These are phyloP conservation scores for Atlantisia rogersi DNA, from an alignment of 2,113 vertebrate species.

Conservation along the genomic window DNA sequence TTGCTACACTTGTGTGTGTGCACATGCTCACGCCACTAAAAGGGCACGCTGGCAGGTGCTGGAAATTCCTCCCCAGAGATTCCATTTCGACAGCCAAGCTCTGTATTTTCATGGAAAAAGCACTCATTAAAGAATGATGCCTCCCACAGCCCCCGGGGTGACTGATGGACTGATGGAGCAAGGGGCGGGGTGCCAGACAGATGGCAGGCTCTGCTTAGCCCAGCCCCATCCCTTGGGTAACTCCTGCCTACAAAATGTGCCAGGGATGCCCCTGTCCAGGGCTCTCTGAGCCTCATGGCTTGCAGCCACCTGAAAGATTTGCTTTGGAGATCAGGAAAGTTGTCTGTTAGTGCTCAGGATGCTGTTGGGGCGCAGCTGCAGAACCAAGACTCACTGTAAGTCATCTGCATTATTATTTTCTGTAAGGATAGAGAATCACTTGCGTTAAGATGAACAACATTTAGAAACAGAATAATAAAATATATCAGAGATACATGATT, in stretches of 20 bases:
- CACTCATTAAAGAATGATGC: neutral
- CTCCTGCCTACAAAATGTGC: neutral
- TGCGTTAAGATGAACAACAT: neutral
- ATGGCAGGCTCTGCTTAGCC: neutral
- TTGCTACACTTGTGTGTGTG: accelerated
- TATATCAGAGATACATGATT: slow-evolving; percentile 14
- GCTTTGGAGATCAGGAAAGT: neutral
- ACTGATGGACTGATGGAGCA: accelerated
- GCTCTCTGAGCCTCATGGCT: neutral
- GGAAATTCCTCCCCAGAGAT: neutral
- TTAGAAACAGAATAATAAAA: slow-evolving; percentile 41
- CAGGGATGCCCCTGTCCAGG: neutral
- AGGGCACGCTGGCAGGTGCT: neutral
- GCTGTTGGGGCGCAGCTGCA: neutral
- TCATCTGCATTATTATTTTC: neutral
- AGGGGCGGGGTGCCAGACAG: neutral
- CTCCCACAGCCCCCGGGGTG: neutral
- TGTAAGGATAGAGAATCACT: neutral
- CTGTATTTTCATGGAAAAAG: neutral
- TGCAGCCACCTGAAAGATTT: neutral
- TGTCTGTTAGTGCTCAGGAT: neutral
- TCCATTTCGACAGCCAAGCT: neutral
- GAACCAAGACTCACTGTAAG: neutral
- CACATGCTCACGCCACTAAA: neutral
- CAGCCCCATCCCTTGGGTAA: neutral